Conservation (phyloP, 1,140 invertebrate genomes). For the Saxidomus purpurata region DNA sequence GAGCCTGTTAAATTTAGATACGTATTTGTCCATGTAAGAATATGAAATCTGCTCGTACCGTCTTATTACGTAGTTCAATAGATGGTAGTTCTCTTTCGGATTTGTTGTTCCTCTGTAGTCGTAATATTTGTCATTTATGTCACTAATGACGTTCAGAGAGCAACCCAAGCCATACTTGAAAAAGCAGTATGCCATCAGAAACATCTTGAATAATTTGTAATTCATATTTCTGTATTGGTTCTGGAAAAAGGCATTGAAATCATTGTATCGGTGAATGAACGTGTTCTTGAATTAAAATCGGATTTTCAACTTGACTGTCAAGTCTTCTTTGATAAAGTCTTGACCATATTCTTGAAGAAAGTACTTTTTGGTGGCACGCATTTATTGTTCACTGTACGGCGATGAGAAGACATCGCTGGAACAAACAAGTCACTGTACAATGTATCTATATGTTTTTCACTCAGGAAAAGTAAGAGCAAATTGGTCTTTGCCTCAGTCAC, state of each 20-base stretch:
- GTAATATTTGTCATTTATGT: background rate
- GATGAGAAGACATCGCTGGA: too few relatives aligned
- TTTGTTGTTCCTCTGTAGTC: background rate
- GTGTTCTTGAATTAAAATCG: background rate
- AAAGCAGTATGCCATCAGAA: background rate
- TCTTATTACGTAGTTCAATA: background rate
- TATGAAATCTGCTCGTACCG: background rate
- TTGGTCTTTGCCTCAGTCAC: too few relatives aligned
- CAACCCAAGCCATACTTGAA: background rate
- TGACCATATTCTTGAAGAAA: too few relatives aligned
- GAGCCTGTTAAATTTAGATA: too few relatives aligned
- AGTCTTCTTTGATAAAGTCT: too few relatives aligned
- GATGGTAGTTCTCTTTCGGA: background rate
- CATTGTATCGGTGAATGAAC: background rate
- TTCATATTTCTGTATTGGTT: background rate
- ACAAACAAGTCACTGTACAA: too few relatives aligned
- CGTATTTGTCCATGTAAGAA: too few relatives aligned
- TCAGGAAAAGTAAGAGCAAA: too few relatives aligned
- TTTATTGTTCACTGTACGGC: too few relatives aligned
- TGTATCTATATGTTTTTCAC: too few relatives aligned
- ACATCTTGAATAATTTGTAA: background rate
- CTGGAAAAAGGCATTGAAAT: background rate
- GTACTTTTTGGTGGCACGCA: too few relatives aligned
- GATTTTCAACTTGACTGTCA: too few relatives aligned
- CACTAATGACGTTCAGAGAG: background rate